A percentile compares a stretch with the other conserved stretches of the same genome.
Conservation (phyloP, 1,140 invertebrate species). For the Solenopsis invicta region DNA sequence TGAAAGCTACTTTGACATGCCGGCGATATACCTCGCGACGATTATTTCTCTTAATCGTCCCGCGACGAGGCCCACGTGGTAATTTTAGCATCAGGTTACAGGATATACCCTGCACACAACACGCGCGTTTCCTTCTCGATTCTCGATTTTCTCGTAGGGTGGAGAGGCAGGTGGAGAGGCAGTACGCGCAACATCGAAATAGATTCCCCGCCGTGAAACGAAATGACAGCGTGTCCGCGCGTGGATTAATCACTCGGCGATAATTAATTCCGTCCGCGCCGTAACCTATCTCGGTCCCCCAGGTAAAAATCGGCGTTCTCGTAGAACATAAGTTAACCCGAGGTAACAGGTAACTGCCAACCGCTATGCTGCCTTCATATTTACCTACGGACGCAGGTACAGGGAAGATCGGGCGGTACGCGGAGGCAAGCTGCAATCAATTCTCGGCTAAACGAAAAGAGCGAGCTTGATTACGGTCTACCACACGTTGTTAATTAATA, state of each 20-base stretch:
- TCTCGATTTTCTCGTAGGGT: constrained; percentile 41
- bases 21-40: constrained; percentile 20
- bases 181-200: constrained; percentile 54
- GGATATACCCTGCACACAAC: neutral
- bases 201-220: constrained; percentile 60
- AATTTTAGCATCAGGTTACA: constrained; percentile 54
- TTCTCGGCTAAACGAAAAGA: constrained; percentile 29
- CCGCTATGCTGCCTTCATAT: constrained; percentile 5
- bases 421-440: constrained; percentile 30
- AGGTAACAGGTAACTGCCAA: constrained; percentile 57
- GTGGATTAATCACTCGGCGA: constrained; percentile 69
- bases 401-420: neutral
- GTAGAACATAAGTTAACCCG: constrained; percentile 50
- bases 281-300: neutral
- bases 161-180: constrained; percentile 12
- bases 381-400: constrained; percentile 19
- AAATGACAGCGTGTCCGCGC: constrained; percentile 64
- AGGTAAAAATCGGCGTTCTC: constrained; percentile 33
- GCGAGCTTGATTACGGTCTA: constrained; percentile 5
- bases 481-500: constrained; percentile 28
- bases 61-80: constrained; percentile 4
- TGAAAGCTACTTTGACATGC: constrained; percentile 24
- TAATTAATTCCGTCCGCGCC: constrained; percentile 71
- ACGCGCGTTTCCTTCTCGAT: constrained; percentile 31
- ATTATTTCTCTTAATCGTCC: constrained; percentile 48